phyloP scores from a whole-genome alignment of 1,140 invertebrate species.

The Drosophila erecta region DNA sequence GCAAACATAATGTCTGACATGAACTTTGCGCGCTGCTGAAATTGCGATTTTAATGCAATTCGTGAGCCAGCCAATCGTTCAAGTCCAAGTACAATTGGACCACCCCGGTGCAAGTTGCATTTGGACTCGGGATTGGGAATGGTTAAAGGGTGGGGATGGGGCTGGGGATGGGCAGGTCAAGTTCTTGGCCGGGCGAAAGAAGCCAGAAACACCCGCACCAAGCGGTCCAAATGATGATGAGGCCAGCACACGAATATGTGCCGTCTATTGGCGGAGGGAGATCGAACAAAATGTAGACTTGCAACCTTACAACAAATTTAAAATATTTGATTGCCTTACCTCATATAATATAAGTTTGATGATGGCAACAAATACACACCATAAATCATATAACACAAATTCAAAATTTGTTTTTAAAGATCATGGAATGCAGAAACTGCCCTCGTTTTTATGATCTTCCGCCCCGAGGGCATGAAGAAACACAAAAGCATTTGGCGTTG shows the following conservation, averaged over 20 bases:
- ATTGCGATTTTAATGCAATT: conserved; percentile 85
- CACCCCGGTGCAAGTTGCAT: conserved; percentile 54
- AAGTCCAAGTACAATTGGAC: conserved; percentile 82
- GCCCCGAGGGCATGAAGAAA: conserved; percentile 46
- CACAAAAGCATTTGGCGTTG: conserved; percentile 79
- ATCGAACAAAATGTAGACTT: background rate
- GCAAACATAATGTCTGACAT: conserved; percentile 81
- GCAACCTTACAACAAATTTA: background rate
- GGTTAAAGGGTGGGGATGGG: conserved; percentile 19
- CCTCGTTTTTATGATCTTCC: conserved; percentile 66
- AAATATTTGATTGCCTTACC: background rate
- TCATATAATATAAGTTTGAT: too few species aligned
- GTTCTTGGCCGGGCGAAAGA: conserved; percentile 11
- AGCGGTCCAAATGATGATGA: conserved; percentile 48
- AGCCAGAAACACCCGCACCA: conserved; percentile 41
- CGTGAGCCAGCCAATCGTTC: conserved; percentile 80
- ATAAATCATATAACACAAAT: too few species aligned
- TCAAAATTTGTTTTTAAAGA: too few species aligned
- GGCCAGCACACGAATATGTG: conserved; percentile 36
- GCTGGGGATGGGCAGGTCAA: conserved; percentile 37
- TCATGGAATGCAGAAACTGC: conserved; percentile 12
- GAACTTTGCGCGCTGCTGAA: conserved; percentile 83
- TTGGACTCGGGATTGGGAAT: conserved; percentile 26
- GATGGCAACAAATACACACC: too few species aligned
- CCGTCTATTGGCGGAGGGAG: conserved; percentile 25